Evolutionary conservation across 2,797 vertebrate genomes (phyloP).

Genomic region (Pristis pectinata): DNA sequence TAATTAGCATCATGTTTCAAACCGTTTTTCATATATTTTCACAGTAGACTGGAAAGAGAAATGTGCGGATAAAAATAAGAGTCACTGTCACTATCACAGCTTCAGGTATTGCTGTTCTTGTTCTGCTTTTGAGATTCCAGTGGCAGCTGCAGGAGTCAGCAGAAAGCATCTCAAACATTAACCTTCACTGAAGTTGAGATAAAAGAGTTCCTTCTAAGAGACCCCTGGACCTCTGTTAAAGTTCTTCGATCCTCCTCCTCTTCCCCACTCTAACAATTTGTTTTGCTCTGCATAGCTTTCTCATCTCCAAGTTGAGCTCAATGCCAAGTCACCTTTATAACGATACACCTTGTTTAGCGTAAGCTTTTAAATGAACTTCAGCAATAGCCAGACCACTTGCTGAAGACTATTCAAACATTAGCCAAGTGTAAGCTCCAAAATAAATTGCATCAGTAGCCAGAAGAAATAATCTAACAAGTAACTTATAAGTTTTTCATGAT

Average conservation of each 20-base stretch:
- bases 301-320: background rate
- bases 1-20: background rate
- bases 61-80: background rate
- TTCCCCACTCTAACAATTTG: background rate
- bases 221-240: background rate
- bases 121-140: background rate
- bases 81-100: background rate
- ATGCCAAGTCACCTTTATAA: background rate
- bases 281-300: background rate
- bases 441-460: constrained; percentile 1
- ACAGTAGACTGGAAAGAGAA: background rate
- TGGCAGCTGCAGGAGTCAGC: background rate
- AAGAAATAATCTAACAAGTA: background rate
- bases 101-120: background rate
- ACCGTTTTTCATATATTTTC: background rate
- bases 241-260: background rate
- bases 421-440: background rate
- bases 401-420: background rate
- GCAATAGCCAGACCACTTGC: background rate
- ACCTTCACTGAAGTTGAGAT: background rate
- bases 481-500: background rate
- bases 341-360: background rate
- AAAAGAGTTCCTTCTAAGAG: background rate
- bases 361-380: background rate
- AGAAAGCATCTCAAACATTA: background rate